These are phyloP conservation scores for Mastacembelus armatus DNA, from an alignment of 2,797 vertebrate genomes.

Conservation along the genomic window DNA sequence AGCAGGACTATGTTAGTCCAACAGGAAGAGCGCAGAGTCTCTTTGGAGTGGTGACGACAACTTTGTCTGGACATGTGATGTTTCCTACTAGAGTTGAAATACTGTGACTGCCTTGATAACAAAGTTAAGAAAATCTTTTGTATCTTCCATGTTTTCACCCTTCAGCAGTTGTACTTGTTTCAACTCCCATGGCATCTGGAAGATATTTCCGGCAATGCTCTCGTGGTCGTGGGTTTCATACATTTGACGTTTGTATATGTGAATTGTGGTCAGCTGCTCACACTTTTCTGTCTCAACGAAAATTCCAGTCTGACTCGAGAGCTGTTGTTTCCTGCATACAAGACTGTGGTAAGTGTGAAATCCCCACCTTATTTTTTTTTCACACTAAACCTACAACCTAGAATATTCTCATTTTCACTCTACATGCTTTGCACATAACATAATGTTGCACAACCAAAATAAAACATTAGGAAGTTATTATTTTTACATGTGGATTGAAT, in stretches of 20 bases:
- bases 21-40: conserved; percentile 33
- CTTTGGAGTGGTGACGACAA: conserved; percentile 17
- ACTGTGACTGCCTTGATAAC: neutral
- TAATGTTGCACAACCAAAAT: neutral
- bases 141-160: neutral
- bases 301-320: neutral
- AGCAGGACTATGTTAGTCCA: conserved; percentile 12
- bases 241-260: conserved; percentile 33
- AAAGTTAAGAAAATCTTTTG: conserved; percentile 7
- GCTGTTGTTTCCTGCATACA: conserved; percentile 25
- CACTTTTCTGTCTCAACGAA: conserved; percentile 16
- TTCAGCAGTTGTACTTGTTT: neutral
- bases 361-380: neutral
- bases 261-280: conserved; percentile 50
- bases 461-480: neutral
- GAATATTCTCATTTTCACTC: neutral
- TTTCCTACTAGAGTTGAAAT: conserved; percentile 19
- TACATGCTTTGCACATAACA: neutral
- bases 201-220: conserved; percentile 49
- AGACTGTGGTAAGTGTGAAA: conserved; percentile 15
- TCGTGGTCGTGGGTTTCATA: conserved; percentile 14
- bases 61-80: conserved; percentile 21
- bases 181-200: conserved; percentile 42
- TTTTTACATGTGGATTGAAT: neutral
- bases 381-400: neutral